Conservation (phyloP, 2,113 vertebrate species). For the Sigmodon hispidus region DNA sequence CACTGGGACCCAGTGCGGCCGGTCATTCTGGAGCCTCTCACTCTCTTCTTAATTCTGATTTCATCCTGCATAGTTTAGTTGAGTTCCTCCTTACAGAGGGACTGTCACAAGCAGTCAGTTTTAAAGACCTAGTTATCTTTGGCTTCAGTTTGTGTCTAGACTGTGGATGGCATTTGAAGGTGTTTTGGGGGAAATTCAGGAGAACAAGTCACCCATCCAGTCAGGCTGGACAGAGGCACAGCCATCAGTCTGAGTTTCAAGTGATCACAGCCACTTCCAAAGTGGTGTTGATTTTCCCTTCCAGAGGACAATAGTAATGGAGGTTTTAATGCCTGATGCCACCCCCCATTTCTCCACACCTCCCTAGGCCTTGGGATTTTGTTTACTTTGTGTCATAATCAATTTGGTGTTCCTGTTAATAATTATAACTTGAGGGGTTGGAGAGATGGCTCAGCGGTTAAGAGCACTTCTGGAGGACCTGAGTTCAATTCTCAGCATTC, state of each 20-base stretch:
- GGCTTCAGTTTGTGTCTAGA: background rate
- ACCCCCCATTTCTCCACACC: background rate
- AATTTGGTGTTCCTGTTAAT: background rate
- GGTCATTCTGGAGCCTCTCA: background rate
- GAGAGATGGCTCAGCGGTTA: no score
- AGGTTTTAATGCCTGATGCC: background rate
- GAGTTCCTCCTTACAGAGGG: background rate
- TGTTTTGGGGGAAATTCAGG: background rate
- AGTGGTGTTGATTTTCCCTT: background rate
- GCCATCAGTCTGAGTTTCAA: no score
- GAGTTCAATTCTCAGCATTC: no score
- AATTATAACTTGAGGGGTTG: background rate
- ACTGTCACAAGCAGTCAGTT: background rate
- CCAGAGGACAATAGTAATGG: background rate
- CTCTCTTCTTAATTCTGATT: background rate
- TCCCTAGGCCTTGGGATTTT: background rate
- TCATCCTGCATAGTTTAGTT: background rate
- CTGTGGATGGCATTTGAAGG: background rate
- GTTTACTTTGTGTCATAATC: background rate
- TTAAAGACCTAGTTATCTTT: background rate
- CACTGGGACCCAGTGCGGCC: background rate
- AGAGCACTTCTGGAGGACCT: no score
- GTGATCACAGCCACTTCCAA: background rate
- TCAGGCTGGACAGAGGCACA: background rate
- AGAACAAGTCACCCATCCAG: no score